phyloP scores from a whole-genome alignment of 2,888 invertebrate genomes.

The Cetonia aurata region DNA sequence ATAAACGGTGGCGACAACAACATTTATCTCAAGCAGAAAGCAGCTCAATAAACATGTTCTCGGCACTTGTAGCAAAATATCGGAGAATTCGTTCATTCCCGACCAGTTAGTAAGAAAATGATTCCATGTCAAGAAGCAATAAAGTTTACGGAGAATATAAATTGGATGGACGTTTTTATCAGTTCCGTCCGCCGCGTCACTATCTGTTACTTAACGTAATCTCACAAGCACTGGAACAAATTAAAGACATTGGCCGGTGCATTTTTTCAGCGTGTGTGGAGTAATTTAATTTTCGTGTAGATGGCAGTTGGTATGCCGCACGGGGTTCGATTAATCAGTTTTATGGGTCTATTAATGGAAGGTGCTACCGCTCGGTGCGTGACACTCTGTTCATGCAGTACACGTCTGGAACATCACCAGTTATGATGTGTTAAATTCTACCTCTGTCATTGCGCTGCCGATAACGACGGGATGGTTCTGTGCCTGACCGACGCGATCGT shows the following conservation, averaged over 20 bases:
- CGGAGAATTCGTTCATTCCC: slow-evolving; percentile 24
- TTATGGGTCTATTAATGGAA: slow-evolving; percentile 63
- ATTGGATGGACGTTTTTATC: slow-evolving; percentile 45
- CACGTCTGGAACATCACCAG: slow-evolving; percentile 51
- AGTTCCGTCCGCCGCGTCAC: slow-evolving; percentile 36
- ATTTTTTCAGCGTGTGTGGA: slow-evolving; percentile 40
- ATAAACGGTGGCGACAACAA: slow-evolving; percentile 10
- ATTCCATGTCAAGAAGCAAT: slow-evolving; percentile 45
- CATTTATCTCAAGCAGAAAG: slow-evolving; percentile 20
- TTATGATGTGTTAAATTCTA: slow-evolving; percentile 55
- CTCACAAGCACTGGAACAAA: slow-evolving; percentile 45
- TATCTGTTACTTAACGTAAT: slow-evolving; percentile 47
- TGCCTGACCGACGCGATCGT: slow-evolving; percentile 10
- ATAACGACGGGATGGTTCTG: slow-evolving; percentile 30
- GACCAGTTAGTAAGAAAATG: slow-evolving; percentile 43
- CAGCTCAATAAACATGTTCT: slow-evolving; percentile 31
- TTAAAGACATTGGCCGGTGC: slow-evolving; percentile 45
- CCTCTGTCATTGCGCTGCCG: slow-evolving; percentile 39
- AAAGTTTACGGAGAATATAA: slow-evolving; percentile 40
- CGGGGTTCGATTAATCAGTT: slow-evolving; percentile 60
- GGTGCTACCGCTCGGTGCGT: slow-evolving; percentile 56
- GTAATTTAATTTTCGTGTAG: slow-evolving; percentile 60
- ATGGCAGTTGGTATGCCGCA: slow-evolving; percentile 54
- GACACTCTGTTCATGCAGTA: slow-evolving; percentile 55
- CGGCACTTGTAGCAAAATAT: slow-evolving; percentile 34